A percentile compares a stretch with the other conserved stretches of the same genome.
phyloP scores from a whole-genome alignment of 2,113 vertebrate species.

The Daphoenositta chrysoptera region DNA sequence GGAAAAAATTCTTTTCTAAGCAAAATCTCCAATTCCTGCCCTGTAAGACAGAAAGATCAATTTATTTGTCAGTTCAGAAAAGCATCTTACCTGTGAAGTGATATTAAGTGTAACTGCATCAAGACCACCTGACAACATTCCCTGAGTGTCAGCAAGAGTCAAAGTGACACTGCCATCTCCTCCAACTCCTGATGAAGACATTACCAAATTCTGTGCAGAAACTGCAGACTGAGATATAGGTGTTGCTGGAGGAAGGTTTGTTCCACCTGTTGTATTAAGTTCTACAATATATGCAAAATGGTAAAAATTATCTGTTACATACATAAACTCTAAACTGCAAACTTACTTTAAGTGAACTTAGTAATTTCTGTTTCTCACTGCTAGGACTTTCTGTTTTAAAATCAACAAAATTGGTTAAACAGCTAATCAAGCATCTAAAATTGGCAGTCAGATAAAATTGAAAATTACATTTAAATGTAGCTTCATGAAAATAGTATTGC shows the following conservation, averaged over 20 bases:
- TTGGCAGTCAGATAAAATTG: neutral
- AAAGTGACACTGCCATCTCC: constrained; percentile 90
- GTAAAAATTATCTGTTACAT: neutral
- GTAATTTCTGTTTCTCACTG: neutral
- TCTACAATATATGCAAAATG: constrained; percentile 47
- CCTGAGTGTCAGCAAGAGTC: constrained; percentile 91
- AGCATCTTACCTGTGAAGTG: constrained; percentile 81
- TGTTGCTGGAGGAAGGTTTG: constrained; percentile 77
- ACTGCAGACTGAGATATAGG: constrained; percentile 81
- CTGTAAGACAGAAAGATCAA: neutral
- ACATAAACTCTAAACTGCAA: neutral
- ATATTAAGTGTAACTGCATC: constrained; percentile 94
- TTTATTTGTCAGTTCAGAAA: neutral
- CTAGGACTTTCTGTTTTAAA: neutral
- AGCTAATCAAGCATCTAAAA: neutral
- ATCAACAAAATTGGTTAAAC: neutral
- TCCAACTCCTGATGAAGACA: constrained; percentile 86
- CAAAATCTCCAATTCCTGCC: neutral
- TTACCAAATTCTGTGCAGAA: constrained; percentile 86
- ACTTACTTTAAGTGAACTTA: neutral
- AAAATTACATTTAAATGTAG: neutral
- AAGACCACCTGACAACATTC: constrained; percentile 84
- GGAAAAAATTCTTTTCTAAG: neutral
- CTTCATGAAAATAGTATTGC: neutral
- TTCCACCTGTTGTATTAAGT: constrained; percentile 69